Percentiles rank a stretch among this genome's conserved stretches.
Evolutionary conservation across 2,888 invertebrate species (phyloP).

Genomic region (Cheilosia vernalis): DNA sequence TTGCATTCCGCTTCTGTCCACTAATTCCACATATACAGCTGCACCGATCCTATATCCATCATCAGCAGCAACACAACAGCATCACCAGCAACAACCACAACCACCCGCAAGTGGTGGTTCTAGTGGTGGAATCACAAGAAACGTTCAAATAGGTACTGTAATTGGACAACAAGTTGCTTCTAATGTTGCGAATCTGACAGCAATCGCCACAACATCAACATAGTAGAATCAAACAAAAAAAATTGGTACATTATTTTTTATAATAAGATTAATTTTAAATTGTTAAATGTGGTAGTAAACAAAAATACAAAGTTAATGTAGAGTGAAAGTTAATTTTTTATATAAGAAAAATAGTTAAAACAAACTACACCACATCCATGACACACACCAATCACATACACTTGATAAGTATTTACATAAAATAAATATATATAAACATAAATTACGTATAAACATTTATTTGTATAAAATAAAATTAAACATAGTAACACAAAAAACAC

Average conservation of each 20-base stretch:
- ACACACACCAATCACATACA: conserved; percentile 59
- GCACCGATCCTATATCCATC: conserved; percentile 68
- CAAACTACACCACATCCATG: conserved; percentile 46
- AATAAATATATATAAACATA: conserved; percentile 28
- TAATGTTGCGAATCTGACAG: conserved; percentile 76
- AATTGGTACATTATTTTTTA: conserved; percentile 55
- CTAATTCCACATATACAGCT: conserved; percentile 69
- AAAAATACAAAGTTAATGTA: conserved; percentile 56
- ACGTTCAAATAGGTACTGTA: conserved; percentile 43
- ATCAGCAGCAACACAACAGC: conserved; percentile 74
- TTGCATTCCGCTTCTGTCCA: conserved; percentile 81
- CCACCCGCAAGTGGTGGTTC: conserved; percentile 39
- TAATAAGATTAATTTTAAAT: conserved; percentile 62
- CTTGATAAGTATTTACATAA: conserved; percentile 35
- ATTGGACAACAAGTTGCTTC: conserved; percentile 60
- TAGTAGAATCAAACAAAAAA: conserved; percentile 68
- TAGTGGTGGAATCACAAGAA: conserved; percentile 30
- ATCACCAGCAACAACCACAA: conserved; percentile 77
- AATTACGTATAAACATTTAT: conserved; percentile 56
- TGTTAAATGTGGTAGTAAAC: conserved; percentile 57
- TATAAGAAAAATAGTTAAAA: conserved; percentile 40
- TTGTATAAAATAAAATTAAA: conserved; percentile 55
- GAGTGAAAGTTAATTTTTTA: conserved; percentile 59
- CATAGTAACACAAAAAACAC: conserved; percentile 57
- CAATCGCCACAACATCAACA: conserved; percentile 60